A percentile compares a stretch with the other conserved stretches of the same genome.
Conservation (phyloP, 2,888 invertebrate genomes). For the Scaptodrosophila latifasciaeformis region DNA sequence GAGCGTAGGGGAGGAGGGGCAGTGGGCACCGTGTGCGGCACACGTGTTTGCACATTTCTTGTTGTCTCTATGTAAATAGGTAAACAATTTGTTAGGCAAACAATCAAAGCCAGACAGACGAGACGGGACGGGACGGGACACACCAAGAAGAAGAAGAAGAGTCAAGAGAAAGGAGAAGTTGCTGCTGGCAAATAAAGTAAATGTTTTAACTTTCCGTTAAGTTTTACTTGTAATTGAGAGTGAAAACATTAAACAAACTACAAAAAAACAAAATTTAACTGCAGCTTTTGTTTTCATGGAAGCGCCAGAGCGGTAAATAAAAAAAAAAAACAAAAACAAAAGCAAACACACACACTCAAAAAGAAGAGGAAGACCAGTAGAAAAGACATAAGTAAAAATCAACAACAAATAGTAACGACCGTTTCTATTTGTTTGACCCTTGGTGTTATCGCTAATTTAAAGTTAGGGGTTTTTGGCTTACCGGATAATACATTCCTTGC, state of each 20-base stretch:
- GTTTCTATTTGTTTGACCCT: too few species aligned
- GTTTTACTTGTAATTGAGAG: slow-evolving; percentile 41
- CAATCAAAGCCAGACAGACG: slow-evolving; percentile 3
- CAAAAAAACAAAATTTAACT: too few species aligned
- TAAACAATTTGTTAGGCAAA: slow-evolving; percentile 42
- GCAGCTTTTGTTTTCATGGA: too few species aligned
- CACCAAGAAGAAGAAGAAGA: not conserved
- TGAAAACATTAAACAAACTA: slow-evolving; percentile 39
- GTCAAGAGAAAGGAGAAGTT: slow-evolving; percentile 6
- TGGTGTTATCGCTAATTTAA: not conserved
- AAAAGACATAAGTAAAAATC: too few species aligned
- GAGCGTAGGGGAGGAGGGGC: not conserved
- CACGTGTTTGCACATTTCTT: slow-evolving; percentile 54
- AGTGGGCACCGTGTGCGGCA: slow-evolving; percentile 17
- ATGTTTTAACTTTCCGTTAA: not conserved
- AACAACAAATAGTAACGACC: too few species aligned
- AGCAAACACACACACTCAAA: too few species aligned
- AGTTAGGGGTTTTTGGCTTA: slow-evolving; percentile 76
- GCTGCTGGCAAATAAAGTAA: slow-evolving; percentile 9
- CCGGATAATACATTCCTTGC: slow-evolving; percentile 98
- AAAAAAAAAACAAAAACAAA: not conserved
- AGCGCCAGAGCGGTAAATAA: too few species aligned
- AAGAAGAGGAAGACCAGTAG: too few species aligned
- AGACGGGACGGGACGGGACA: not conserved
- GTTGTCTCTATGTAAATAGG: slow-evolving; percentile 59